Evolutionary conservation across 2,113 vertebrate species (phyloP), one percentile per base, ranked within the genome.

Genomic region (Pangasianodon gigas): DNA sequence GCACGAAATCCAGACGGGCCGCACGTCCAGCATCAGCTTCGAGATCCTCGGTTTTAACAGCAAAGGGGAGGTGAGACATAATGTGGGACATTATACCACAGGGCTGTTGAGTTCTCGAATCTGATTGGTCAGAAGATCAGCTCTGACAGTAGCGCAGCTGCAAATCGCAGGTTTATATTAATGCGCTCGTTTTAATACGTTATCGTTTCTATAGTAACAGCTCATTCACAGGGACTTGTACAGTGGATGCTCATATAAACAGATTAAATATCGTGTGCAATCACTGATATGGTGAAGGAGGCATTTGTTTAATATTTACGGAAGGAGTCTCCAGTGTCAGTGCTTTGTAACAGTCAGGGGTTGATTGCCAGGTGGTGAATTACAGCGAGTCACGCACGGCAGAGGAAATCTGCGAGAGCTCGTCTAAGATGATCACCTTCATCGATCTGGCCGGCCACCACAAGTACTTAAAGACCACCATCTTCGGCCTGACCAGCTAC

Each of bases 401-500:
- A 5, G 98, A 99, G 94, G 96, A 99, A 93, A 99, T 99, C 94
- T 99, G 98, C 48, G 98, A 99, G 95, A 98, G 97, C 92, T 98
- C 98, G 58, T 99, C 98, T 89, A 99, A 99, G 95, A 99, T 99
- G 98, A 99, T 99, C 96, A 99, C 98, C 86, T 99, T 99, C 94
- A 99, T 99, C 41, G 98, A 99, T 92, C 94, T 99, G 93, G 98
- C 98, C 24, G 98, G 98, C 52, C 98, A 99, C 94, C 97, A 99
- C 93, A 99, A 99, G 85, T 99, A 99, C 93, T 94, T 99, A 90
- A 98, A 98, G 95, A 99, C 98, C 90, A 99, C 98, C 92, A 98
- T 99, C 93, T 99, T 99, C 29, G 98, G 98, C 91, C 97, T 99
- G 92, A 99, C 98, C 91, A 98, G 98, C 93, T 99, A 99, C 95